phyloP scores from a whole-genome alignment of 2,888 invertebrate genomes.

The Notodonta dromedarius region DNA sequence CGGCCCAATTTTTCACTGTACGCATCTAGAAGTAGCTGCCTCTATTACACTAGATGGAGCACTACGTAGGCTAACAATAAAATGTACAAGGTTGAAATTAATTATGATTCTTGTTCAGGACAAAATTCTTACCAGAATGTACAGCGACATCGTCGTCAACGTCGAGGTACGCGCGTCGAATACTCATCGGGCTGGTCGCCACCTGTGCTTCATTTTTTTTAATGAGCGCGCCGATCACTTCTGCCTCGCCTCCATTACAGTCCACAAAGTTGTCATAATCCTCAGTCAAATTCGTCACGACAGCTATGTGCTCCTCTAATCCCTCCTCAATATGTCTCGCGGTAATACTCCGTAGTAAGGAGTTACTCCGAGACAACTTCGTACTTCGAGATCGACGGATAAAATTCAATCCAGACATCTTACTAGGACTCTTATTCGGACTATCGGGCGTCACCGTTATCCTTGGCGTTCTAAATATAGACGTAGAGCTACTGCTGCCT shows the following conservation, averaged over 20 bases:
- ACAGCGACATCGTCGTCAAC: constrained; percentile 88
- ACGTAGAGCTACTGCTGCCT: constrained; percentile 75
- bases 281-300: constrained; percentile 71
- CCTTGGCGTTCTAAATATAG: constrained; percentile 74
- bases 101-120: constrained; percentile 12
- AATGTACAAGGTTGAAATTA: constrained; percentile 27
- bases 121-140: constrained; percentile 86
- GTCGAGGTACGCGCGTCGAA: constrained; percentile 78
- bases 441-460: constrained; percentile 78
- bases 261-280: constrained; percentile 72
- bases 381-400: constrained; percentile 90
- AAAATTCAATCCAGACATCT: constrained; percentile 83
- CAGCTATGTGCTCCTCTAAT: constrained; percentile 62
- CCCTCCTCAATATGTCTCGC: constrained; percentile 78
- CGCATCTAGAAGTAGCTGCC: constrained; percentile 29
- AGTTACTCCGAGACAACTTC: constrained; percentile 88
- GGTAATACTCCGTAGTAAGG: constrained; percentile 84
- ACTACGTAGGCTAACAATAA: constrained; percentile 34
- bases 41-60: constrained; percentile 27
- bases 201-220: constrained; percentile 74
- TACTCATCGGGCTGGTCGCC: constrained; percentile 75
- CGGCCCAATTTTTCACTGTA: constrained; percentile 42
- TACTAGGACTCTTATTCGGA: constrained; percentile 82
- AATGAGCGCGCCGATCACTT: constrained; percentile 76
- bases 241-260: constrained; percentile 71